Percentiles rank a stretch among this genome's conserved stretches.
Evolutionary conservation across 2,113 vertebrate species (phyloP).

Genomic region (Aix galericulata): DNA sequence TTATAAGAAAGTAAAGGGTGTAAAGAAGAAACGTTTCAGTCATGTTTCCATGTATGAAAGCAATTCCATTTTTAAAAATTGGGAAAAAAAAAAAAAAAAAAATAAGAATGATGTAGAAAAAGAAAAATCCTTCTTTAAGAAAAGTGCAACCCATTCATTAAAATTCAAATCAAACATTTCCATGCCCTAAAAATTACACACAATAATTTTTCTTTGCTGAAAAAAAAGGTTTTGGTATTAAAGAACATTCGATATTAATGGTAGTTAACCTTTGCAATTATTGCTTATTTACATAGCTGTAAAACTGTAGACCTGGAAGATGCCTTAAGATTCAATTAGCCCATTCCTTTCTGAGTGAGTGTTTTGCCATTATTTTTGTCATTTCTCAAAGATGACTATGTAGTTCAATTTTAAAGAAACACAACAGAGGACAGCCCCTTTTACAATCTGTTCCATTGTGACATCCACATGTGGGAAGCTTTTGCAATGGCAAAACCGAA

Average conservation of each 20-base stretch:
- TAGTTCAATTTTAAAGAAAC: background rate
- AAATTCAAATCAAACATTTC: background rate
- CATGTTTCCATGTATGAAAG: background rate
- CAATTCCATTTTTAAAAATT: background rate
- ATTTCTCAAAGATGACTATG: background rate
- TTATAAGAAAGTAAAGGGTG: background rate
- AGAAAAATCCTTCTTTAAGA: background rate
- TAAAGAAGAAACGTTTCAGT: background rate
- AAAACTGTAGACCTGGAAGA: background rate
- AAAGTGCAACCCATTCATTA: background rate
- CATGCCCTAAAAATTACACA: background rate
- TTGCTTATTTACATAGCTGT: background rate
- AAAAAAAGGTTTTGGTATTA: background rate
- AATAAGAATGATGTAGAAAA: background rate
- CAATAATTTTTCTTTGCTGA: background rate
- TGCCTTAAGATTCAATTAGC: background rate
- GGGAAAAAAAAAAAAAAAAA: background rate
- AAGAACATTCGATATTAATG: background rate
- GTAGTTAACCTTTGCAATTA: background rate
- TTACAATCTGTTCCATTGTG: background rate
- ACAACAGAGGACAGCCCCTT: background rate
- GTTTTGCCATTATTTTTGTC: background rate
- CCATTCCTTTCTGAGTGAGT: background rate
- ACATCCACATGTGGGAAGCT: background rate
- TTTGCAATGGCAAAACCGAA: background rate